Conservation (phyloP, 2,888 invertebrate genomes). For the Ecliptopera silaceata region DNA sequence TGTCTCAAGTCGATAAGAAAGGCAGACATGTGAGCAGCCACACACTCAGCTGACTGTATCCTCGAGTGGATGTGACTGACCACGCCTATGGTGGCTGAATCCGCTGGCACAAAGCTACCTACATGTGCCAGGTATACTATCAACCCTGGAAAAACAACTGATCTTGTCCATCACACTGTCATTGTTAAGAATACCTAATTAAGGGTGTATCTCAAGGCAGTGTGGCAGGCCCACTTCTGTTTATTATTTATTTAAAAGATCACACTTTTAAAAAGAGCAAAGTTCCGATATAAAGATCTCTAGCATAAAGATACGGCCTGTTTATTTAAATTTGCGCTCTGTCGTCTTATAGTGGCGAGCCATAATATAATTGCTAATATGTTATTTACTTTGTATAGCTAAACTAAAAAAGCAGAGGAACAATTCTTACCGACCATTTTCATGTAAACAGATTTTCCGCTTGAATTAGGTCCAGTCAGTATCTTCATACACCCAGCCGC, state of each 20-base stretch:
- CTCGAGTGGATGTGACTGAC: slow-evolving; percentile 89
- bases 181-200: background rate
- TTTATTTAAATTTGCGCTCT: too few species aligned
- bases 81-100: slow-evolving; percentile 86
- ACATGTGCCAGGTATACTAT: slow-evolving; percentile 94
- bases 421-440: slow-evolving; percentile 87
- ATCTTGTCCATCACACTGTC: background rate
- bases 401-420: too few species aligned
- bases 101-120: slow-evolving; percentile 95
- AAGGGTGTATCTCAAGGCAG: slow-evolving; percentile 1
- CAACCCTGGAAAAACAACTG: slow-evolving; percentile 69
- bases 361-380: too few species aligned
- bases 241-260: too few species aligned
- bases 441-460: slow-evolving; percentile 96
- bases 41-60: slow-evolving; percentile 89
- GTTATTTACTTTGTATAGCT: too few species aligned
- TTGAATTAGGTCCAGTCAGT: slow-evolving; percentile 94
- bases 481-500: slow-evolving; percentile 86
- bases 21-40: slow-evolving; percentile 90
- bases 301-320: too few species aligned
- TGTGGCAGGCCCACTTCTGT: slow-evolving; percentile 2
- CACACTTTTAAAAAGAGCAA: background rate
- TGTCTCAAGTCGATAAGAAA: slow-evolving; percentile 94
- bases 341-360: too few species aligned
- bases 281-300: too few species aligned